Evolutionary conservation across 64 coral and sea anemone species (phyloP).

Genomic region (Stichodactyla mertensii): DNA sequence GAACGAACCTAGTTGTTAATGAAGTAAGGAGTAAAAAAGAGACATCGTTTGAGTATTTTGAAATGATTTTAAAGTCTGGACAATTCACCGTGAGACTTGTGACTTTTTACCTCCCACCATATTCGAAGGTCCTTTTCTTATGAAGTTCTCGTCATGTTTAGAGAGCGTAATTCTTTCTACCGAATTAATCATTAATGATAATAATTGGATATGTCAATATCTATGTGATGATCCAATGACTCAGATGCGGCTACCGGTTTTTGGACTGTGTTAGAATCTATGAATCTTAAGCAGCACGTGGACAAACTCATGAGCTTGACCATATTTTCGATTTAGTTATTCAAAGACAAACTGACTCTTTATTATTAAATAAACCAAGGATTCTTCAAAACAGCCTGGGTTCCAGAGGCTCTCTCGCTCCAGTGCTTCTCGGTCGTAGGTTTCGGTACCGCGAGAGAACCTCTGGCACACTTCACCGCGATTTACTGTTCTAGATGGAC

Average conservation of each 20-base stretch:
- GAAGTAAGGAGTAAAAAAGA: not conserved
- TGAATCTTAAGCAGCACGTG: constrained; percentile 22
- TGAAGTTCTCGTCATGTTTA: not conserved
- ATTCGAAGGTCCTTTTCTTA: constrained; percentile 17
- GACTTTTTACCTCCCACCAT: not conserved
- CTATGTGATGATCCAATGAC: not conserved
- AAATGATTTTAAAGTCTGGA: constrained; percentile 13
- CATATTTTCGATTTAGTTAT: constrained; percentile 12
- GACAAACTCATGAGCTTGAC: not conserved
- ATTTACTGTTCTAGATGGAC: too few relatives aligned
- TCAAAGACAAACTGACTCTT: not conserved
- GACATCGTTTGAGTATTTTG: constrained; percentile 15
- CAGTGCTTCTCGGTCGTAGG: too few relatives aligned
- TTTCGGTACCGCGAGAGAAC: too few relatives aligned
- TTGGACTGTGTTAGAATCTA: constrained; percentile 15
- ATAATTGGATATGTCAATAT: not conserved
- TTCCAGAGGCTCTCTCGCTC: too few relatives aligned
- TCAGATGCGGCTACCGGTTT: not conserved
- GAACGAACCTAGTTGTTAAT: not conserved
- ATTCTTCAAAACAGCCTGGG: too few relatives aligned
- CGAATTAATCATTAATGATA: not conserved
- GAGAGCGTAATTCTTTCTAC: constrained; percentile 21
- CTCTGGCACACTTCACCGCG: too few relatives aligned
- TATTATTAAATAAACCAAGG: not conserved
- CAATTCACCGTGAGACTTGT: constrained; percentile 13